These are phyloP conservation scores for Hippocampus zosterae DNA, from an alignment of 2,113 vertebrate genomes.

Conservation along the genomic window DNA sequence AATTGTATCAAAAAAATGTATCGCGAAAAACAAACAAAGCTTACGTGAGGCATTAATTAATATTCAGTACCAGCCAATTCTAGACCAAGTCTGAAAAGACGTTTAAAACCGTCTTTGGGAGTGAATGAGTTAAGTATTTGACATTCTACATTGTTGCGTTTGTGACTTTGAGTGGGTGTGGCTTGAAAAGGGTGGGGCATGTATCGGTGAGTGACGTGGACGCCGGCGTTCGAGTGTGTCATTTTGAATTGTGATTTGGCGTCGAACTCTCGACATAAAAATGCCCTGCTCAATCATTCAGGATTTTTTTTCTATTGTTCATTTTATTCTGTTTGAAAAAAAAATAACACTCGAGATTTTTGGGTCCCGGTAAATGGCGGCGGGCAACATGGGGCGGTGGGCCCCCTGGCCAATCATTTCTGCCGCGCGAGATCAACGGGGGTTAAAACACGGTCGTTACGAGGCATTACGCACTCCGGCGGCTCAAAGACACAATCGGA, in stretches of 20 bases:
- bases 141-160: neutral
- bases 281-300: neutral
- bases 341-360: too few species aligned
- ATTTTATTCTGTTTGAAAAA: too few species aligned
- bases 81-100: too few species aligned
- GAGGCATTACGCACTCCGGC: conserved; percentile 42
- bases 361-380: conserved; percentile 18
- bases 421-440: neutral
- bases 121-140: too few species aligned
- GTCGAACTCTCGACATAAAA: neutral
- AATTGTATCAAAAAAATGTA: too few species aligned
- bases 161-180: neutral
- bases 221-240: too few species aligned
- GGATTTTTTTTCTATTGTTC: neutral
- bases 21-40: too few species aligned
- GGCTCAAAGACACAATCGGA: conserved; percentile 41
- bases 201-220: neutral
- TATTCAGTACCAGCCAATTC: too few species aligned
- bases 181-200: neutral
- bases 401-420: neutral
- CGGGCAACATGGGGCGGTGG: conserved; percentile 29
- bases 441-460: conserved; percentile 30
- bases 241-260: too few species aligned
- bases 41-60: too few species aligned
- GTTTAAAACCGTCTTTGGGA: too few species aligned